phyloP scores from a whole-genome alignment of 2,888 invertebrate species.

The Tolmerus cingulatus region DNA sequence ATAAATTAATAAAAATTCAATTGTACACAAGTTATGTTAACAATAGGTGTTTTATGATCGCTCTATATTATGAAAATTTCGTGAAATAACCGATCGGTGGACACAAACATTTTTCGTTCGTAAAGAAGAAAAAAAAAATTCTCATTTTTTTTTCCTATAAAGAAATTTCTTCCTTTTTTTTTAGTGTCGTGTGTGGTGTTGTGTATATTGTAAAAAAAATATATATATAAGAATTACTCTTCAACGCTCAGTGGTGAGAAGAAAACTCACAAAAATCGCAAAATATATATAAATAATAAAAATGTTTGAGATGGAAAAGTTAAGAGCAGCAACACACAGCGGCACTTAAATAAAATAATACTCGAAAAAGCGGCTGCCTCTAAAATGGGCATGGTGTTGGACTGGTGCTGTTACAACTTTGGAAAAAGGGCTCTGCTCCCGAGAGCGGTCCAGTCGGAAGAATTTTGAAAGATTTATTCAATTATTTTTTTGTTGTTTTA shows the following conservation, averaged over 20 bases:
- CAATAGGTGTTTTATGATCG: background rate
- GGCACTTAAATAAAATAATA: background rate
- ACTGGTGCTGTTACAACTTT: background rate
- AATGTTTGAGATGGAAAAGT: background rate
- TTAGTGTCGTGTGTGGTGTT: background rate
- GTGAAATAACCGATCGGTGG: background rate
- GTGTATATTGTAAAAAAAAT: background rate
- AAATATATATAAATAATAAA: background rate
- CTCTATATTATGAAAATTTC: background rate
- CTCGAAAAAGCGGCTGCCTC: background rate
- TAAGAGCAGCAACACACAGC: constrained; percentile 22
- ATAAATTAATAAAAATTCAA: constrained; percentile 20
- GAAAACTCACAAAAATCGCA: constrained; percentile 28
- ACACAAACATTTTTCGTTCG: background rate
- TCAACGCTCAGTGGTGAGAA: background rate
- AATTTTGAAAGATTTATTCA: background rate
- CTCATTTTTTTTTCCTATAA: background rate
- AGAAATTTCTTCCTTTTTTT: background rate
- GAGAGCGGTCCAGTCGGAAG: background rate
- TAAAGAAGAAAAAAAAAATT: background rate
- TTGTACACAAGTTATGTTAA: background rate
- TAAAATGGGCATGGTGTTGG: background rate
- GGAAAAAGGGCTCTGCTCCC: background rate
- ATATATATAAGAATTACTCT: background rate
- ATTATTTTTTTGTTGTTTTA: too few relatives aligned